Percentiles rank a stretch among this genome's conserved stretches.
These are phyloP conservation scores for Atractosteus spatula DNA, from an alignment of 2,113 vertebrate species.

Conservation along the genomic window DNA sequence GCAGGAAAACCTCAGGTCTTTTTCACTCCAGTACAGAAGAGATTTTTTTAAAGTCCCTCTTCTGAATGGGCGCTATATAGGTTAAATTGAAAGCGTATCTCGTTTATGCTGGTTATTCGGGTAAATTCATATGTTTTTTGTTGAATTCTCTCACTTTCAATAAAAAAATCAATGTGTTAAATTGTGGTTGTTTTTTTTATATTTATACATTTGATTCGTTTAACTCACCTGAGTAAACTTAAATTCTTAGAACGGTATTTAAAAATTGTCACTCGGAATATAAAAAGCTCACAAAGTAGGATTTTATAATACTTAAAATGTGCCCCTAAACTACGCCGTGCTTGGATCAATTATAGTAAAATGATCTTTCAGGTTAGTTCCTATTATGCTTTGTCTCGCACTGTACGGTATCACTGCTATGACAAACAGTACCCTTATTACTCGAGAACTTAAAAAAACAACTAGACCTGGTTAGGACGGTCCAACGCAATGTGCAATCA, in stretches of 20 bases:
- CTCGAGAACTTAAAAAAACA: no score
- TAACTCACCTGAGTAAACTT: neutral
- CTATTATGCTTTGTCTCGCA: no score
- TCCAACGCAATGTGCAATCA: no score
- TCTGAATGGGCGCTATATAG: slow-evolving; percentile 54
- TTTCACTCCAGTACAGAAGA: slow-evolving; percentile 78
- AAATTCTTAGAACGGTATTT: slow-evolving; percentile 4
- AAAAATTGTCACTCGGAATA: neutral
- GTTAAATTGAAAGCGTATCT: slow-evolving; percentile 73
- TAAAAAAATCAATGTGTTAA: slow-evolving; percentile 75
- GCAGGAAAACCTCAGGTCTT: slow-evolving; percentile 89
- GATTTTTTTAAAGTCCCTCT: slow-evolving; percentile 53
- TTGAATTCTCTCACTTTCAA: slow-evolving; percentile 86
- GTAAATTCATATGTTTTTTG: slow-evolving; percentile 67
- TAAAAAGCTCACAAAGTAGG: neutral
- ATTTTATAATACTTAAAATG: no score
- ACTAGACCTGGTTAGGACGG: no score
- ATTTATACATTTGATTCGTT: slow-evolving; percentile 9
- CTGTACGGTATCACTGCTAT: no score
- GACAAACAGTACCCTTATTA: no score
- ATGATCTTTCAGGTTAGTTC: no score
- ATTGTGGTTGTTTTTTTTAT: slow-evolving; percentile 21
- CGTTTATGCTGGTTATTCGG: slow-evolving; percentile 83
- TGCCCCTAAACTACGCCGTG: no score
- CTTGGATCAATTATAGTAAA: no score